phyloP scores from a whole-genome alignment of 2,797 vertebrate genomes.

The Adrianichthys oophorus region DNA sequence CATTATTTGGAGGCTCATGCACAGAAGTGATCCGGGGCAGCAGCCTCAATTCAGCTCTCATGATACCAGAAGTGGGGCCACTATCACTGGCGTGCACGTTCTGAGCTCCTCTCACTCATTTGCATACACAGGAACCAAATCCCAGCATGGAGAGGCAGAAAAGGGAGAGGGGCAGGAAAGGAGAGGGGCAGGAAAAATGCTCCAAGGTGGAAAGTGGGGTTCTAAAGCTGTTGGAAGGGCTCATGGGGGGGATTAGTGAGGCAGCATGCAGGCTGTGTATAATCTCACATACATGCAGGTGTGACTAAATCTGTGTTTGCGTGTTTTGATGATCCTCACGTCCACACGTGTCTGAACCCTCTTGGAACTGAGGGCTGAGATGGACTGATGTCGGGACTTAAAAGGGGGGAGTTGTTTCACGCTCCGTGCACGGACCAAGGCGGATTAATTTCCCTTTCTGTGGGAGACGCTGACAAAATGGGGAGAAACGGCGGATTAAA shows the following conservation, averaged over 20 bases:
- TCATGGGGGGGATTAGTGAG: conserved; percentile 62
- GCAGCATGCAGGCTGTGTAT: conserved; percentile 46
- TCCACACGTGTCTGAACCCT: conserved; percentile 64
- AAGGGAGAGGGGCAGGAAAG: conserved; percentile 26
- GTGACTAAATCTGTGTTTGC: conserved; percentile 69
- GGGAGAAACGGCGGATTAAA: conserved; percentile 59
- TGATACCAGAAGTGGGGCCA: conserved; percentile 49
- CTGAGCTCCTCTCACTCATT: conserved; percentile 57
- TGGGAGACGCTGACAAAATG: conserved; percentile 38
- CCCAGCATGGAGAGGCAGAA: conserved; percentile 56
- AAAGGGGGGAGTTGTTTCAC: conserved; percentile 53
- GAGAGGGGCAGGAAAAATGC: conserved; percentile 46
- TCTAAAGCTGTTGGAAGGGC: conserved; percentile 55
- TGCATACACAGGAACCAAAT: conserved; percentile 61
- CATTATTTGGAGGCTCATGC: conserved; percentile 32
- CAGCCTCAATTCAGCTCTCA: conserved; percentile 38
- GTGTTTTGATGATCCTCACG: conserved; percentile 59
- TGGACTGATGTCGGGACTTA: conserved; percentile 68
- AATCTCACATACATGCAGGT: conserved; percentile 67
- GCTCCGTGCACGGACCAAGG: conserved; percentile 48
- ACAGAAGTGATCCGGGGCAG: conserved; percentile 37
- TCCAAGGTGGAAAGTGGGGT: conserved; percentile 45
- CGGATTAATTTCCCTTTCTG: conserved; percentile 62
- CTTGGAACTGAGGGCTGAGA: conserved; percentile 60
- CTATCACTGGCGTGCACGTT: conserved; percentile 60